A percentile compares a stretch with the other conserved stretches of the same genome.
These are phyloP conservation scores for Megaceryle torquata DNA, from an alignment of 2,113 vertebrate species.

Conservation along the genomic window DNA sequence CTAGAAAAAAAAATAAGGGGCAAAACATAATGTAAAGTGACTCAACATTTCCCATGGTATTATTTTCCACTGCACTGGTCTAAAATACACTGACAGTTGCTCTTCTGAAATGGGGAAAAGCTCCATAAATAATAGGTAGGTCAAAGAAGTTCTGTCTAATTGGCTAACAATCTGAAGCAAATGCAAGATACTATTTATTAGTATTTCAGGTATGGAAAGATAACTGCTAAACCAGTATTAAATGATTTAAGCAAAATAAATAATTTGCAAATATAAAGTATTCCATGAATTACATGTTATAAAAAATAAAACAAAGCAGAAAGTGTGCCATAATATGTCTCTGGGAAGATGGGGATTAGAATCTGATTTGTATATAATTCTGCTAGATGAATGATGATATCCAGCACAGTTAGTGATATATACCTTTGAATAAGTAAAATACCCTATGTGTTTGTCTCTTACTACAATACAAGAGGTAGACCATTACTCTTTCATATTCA, in stretches of 20 bases:
- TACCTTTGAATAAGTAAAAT: not conserved
- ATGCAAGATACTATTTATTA: conserved; percentile 11
- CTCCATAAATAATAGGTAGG: conserved; percentile 39
- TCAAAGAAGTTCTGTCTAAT: conserved; percentile 37
- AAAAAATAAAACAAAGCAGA: not conserved
- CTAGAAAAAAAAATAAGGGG: not conserved
- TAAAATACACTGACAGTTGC: conserved; percentile 38
- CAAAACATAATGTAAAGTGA: conserved; percentile 46
- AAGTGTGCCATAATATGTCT: not conserved
- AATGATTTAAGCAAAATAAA: not conserved
- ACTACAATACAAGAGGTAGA: not conserved
- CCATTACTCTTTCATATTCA: not conserved
- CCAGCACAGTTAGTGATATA: not conserved
- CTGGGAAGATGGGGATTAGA: not conserved
- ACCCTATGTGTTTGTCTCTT: not conserved
- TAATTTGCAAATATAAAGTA: not conserved
- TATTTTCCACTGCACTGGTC: conserved; percentile 44
- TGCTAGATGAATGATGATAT: not conserved
- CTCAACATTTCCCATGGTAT: conserved; percentile 40
- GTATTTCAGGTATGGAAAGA: not conserved
- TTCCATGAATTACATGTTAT: not conserved
- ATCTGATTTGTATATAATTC: not conserved
- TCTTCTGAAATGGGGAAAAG: not conserved
- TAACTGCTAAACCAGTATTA: not conserved
- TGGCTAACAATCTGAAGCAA: conserved; percentile 12